Percentiles rank a stretch among this genome's conserved stretches.
These are phyloP conservation scores for Thera britannica DNA, from an alignment of 2,888 invertebrate species.

Conservation along the genomic window DNA sequence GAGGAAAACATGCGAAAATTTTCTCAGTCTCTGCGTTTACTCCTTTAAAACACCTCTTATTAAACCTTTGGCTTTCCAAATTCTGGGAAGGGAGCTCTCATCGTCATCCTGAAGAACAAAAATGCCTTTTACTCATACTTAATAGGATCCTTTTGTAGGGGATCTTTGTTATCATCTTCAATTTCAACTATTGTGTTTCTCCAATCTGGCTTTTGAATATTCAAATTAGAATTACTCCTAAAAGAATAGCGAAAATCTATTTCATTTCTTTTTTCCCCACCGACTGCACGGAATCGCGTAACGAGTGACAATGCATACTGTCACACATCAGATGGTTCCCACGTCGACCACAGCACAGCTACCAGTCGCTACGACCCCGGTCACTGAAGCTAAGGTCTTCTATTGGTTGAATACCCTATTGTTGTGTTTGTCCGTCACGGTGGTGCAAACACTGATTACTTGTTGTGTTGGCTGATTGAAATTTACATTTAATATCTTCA, in stretches of 20 bases:
- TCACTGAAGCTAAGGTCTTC: slow-evolving; percentile 4
- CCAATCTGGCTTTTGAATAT: too few relatives aligned
- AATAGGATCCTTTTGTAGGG: too few relatives aligned
- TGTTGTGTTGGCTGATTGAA: neutral
- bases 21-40: too few relatives aligned
- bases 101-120: too few relatives aligned
- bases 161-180: too few relatives aligned
- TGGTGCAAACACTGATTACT: slow-evolving; percentile 12
- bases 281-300: slow-evolving; percentile 7
- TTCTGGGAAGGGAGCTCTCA: too few relatives aligned
- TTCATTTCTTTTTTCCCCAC: neutral
- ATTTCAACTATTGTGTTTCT: too few relatives aligned
- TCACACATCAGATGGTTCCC: slow-evolving; percentile 9
- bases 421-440: slow-evolving; percentile 13
- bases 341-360: slow-evolving; percentile 6
- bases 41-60: too few relatives aligned
- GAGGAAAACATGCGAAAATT: neutral
- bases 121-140: too few relatives aligned
- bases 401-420: slow-evolving; percentile 10
- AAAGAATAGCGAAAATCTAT: too few relatives aligned
- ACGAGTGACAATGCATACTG: slow-evolving; percentile 15
- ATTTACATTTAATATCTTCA: neutral
- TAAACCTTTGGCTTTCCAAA: too few relatives aligned
- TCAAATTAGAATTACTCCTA: too few relatives aligned
- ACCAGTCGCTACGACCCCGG: slow-evolving; percentile 1